These are phyloP conservation scores for Trachymyrmex cornetzi DNA, from an alignment of 1,140 invertebrate genomes.

Conservation along the genomic window DNA sequence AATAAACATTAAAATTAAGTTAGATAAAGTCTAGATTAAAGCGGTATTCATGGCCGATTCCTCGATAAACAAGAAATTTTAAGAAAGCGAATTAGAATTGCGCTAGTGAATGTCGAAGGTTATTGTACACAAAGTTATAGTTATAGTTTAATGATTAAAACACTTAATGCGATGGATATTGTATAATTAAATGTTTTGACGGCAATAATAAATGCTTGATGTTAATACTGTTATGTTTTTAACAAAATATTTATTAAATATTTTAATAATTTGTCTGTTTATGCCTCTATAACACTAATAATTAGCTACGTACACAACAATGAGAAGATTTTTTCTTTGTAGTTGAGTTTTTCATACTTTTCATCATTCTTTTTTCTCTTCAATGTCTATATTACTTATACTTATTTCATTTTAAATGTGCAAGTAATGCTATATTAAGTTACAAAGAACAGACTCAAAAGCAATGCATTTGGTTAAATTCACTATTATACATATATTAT, in stretches of 20 bases:
- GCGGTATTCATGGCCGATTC: background rate
- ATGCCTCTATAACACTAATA: background rate
- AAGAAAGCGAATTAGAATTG: background rate
- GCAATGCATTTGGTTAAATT: background rate
- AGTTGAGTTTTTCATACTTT: background rate
- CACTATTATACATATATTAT: background rate
- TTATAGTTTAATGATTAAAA: constrained; percentile 1
- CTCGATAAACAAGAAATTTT: background rate
- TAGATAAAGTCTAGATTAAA: background rate
- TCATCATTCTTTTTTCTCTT: background rate
- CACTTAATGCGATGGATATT: background rate
- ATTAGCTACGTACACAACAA: background rate
- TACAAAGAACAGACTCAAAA: background rate
- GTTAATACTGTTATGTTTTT: background rate
- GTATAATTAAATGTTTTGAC: background rate
- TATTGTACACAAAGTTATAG: background rate
- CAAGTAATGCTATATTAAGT: background rate
- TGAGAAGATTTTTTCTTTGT: background rate
- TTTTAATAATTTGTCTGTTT: background rate
- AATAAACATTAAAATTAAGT: background rate
- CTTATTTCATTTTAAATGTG: background rate
- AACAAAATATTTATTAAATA: background rate
- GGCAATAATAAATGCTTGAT: background rate
- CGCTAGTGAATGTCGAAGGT: background rate
- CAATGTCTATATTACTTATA: background rate